phyloP scores from a whole-genome alignment of 2,797 vertebrate species.

The Alca torda region DNA sequence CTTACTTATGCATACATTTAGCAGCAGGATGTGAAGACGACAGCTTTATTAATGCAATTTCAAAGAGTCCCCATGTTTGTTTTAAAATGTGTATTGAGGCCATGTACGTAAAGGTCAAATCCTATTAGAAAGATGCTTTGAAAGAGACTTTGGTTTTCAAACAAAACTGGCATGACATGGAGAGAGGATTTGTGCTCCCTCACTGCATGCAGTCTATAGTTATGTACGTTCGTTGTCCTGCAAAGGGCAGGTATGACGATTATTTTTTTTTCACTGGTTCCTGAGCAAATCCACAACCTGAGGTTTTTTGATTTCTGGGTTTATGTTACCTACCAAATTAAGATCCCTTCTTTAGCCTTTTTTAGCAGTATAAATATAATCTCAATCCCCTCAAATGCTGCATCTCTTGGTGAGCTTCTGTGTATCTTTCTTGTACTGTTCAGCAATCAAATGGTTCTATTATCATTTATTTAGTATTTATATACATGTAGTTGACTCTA shows the following conservation, averaged over 20 bases:
- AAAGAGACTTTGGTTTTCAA: neutral
- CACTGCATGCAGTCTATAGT: neutral
- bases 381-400: neutral
- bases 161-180: neutral
- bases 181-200: neutral
- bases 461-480: neutral
- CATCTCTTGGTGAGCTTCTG: neutral
- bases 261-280: neutral
- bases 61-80: neutral
- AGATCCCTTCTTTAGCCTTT: neutral
- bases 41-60: neutral
- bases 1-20: neutral
- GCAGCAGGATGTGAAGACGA: neutral
- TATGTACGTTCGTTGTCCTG: neutral
- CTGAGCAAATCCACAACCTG: neutral
- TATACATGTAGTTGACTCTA: neutral
- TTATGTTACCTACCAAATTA: neutral
- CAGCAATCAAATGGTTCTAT: neutral
- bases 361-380: neutral
- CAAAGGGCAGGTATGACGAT: neutral
- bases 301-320: neutral
- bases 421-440: neutral
- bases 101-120: neutral
- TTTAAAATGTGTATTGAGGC: neutral
- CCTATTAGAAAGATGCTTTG: neutral